Evolutionary conservation across 1,140 invertebrate genomes (phyloP).

Genomic region (Chlorops oryzae): DNA sequence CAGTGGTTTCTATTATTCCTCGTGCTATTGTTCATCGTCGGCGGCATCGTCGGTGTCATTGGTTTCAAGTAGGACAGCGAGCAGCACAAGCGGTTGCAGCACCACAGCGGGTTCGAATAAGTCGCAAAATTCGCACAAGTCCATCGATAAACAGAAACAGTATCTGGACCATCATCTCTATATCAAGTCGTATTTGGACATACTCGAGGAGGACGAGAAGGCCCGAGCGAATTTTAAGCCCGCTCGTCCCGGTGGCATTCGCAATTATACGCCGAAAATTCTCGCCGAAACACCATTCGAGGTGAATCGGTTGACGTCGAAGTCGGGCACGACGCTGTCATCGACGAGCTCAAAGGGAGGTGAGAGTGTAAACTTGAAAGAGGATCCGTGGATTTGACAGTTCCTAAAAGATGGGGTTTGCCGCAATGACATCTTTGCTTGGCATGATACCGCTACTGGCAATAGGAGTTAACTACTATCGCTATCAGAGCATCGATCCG

Average conservation of each 20-base stretch:
- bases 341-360: conserved; percentile 1
- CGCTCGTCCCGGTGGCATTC: conserved; percentile 55
- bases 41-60: conserved; percentile 36
- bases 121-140: conserved; percentile 48
- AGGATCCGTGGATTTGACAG: conserved; percentile 48
- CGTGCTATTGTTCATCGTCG: conserved; percentile 36
- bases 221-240: conserved; percentile 46
- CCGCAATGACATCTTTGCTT: conserved; percentile 54
- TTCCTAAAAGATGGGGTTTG: conserved; percentile 48
- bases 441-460: conserved; percentile 72
- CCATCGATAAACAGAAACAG: conserved; percentile 52
- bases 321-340: conserved; percentile 11
- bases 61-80: conserved; percentile 29
- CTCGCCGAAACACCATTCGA: conserved; percentile 41
- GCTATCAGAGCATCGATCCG: conserved; percentile 73
- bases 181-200: conserved; percentile 56
- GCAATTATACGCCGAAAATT: conserved; percentile 63
- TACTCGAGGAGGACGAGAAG: conserved; percentile 50
- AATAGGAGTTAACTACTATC: conserved; percentile 71
- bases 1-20: conserved; percentile 42
- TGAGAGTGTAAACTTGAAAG: conserved; percentile 17
- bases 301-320: conserved; percentile 19
- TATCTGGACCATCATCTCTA: conserved; percentile 56
- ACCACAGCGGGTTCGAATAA: conserved; percentile 27
- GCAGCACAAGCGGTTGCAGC: conserved; percentile 30